phyloP scores from a whole-genome alignment of 2,113 vertebrate species.

The Lampris incognitus region DNA sequence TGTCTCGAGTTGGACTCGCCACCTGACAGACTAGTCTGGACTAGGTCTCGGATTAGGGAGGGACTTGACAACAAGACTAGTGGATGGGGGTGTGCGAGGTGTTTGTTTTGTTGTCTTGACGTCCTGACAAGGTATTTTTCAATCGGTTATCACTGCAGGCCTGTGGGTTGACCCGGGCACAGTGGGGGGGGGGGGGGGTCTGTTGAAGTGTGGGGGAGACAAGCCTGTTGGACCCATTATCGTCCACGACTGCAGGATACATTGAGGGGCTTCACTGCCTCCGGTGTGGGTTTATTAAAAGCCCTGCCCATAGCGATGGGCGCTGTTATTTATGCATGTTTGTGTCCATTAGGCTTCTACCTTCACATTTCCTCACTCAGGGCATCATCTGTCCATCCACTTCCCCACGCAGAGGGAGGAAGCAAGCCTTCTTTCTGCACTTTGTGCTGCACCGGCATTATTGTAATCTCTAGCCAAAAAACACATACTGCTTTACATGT shows the following conservation, averaged over 20 bases:
- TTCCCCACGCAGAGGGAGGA: conserved; percentile 74
- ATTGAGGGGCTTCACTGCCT: conserved; percentile 67
- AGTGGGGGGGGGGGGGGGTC: conserved; percentile 54
- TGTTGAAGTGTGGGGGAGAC: conserved; percentile 75
- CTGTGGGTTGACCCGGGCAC: conserved; percentile 59
- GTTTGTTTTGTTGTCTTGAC: conserved; percentile 63
- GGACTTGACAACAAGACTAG: too few species aligned
- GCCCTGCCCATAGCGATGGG: conserved; percentile 74
- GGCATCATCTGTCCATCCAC: conserved; percentile 82
- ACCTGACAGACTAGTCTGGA: too few species aligned
- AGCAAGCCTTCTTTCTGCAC: conserved; percentile 81
- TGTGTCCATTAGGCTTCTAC: conserved; percentile 98
- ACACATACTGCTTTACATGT: conserved; percentile 89
- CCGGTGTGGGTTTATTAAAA: conserved; percentile 81
- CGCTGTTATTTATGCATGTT: conserved; percentile 93
- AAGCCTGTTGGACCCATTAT: conserved; percentile 78
- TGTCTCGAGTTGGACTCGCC: too few species aligned
- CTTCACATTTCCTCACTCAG: conserved; percentile 89
- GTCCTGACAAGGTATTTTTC: conserved; percentile 69
- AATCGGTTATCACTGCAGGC: conserved; percentile 64
- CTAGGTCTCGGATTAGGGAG: too few species aligned
- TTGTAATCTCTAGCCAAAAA: conserved; percentile 89
- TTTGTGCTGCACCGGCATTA: conserved; percentile 87
- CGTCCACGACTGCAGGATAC: conserved; percentile 72
- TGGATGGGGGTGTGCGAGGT: conserved; percentile 53